Base-by-base conservation (phyloP, 2,888 invertebrate species). In the Boloria euphrosyne region DNA sequence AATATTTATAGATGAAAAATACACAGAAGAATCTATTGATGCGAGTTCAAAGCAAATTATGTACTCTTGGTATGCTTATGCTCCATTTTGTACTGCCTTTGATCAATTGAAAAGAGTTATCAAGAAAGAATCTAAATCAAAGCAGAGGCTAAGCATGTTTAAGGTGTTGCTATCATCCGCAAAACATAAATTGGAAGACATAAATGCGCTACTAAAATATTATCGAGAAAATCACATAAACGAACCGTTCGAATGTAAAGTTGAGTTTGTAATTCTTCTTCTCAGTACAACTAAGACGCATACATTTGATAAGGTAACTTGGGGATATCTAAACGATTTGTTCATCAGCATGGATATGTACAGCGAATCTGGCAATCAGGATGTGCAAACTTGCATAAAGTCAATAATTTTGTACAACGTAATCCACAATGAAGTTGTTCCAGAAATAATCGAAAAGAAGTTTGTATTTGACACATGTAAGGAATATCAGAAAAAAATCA, bases 51-150 rank as follows among this genome's bases (percentile, higher is more conserved):
- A 10, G 66, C 17, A 53, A 43, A 55, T 10, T 44, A 66, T 71
- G 61, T 79, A 85, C 64, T 53, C 75, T 13, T 89, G 87, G 86
- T 89, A 87, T 68, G 74, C 73, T 47, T 84, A 80, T 71, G 83
- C 86, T 3, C 77, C 81, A 46, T 89, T 89, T 71, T 74, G 79
- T 62, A 72, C 70, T 3, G 87, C 89, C 14, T 84, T 87, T 71
- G 58, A 67, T 13, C 83, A 84, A 65, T 70, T 89, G 18, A 83
- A 81, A 65, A 83, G 83, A 71, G 61, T 82, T 4, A 81, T 88
- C 65, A 79, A 78, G 2, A 47, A 73, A 0, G 87, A 87, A 71
- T 81, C 82, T 0, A 76, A 78, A 18, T 77, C 86, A 3, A 70
- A 69, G 13, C 81, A 83, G 68, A 78, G 87, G 69, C 69, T 71